Percentiles rank a stretch among this genome's conserved stretches.
These are phyloP conservation scores for Drosophila greeni DNA, from an alignment of 2,888 invertebrate species.

Conservation along the genomic window DNA sequence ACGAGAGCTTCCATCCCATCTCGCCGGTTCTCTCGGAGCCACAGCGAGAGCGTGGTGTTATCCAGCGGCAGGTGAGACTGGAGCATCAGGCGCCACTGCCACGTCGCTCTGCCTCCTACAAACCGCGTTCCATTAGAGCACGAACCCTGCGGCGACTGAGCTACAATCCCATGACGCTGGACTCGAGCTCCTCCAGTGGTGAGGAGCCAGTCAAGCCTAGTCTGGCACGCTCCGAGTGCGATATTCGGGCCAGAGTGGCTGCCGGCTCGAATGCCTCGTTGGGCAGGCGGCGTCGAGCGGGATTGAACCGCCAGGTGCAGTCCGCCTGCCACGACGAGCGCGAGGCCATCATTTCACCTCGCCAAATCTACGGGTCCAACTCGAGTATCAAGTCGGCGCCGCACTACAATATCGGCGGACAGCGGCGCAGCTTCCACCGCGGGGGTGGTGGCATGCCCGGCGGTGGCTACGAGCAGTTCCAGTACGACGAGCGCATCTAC, in stretches of 20 bases:
- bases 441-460: slow-evolving; percentile 31
- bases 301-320: slow-evolving; percentile 75
- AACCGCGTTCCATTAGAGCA: slow-evolving; percentile 80
- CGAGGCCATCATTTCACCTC: slow-evolving; percentile 65
- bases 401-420: slow-evolving; percentile 77
- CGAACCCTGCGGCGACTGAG: slow-evolving; percentile 80
- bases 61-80: slow-evolving; percentile 25
- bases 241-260: slow-evolving; percentile 79
- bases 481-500: slow-evolving; percentile 77
- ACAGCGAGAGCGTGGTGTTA: slow-evolving; percentile 46
- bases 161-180: slow-evolving; percentile 81
- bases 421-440: slow-evolving; percentile 61
- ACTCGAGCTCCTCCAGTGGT: slow-evolving; percentile 81
- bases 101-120: slow-evolving; percentile 68
- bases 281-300: slow-evolving; percentile 73
- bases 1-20: slow-evolving; percentile 79
- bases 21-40: slow-evolving; percentile 75
- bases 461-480: slow-evolving; percentile 65
- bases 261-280: slow-evolving; percentile 56
- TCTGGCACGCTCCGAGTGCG: slow-evolving; percentile 81
- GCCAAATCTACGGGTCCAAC: slow-evolving; percentile 79
- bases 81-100: slow-evolving; percentile 49
- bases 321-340: slow-evolving; percentile 73
- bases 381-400: slow-evolving; percentile 80
- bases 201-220: slow-evolving; percentile 79